phyloP scores from a whole-genome alignment of 2,797 vertebrate genomes.

The Pipistrellus kuhlii region DNA sequence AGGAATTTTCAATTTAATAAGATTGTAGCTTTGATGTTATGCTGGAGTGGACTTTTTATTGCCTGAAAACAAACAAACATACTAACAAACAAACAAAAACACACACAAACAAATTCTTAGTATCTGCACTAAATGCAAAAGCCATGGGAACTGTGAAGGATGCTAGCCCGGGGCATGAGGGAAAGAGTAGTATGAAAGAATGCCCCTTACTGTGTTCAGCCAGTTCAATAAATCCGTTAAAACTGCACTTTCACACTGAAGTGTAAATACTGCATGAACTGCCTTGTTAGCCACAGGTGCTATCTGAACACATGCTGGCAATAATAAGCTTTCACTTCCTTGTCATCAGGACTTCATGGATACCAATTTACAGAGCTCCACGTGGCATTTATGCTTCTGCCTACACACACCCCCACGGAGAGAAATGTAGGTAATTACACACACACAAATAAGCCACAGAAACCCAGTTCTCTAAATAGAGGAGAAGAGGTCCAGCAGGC shows the following conservation, averaged over 20 bases:
- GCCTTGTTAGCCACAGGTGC: neutral
- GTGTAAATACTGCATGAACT: neutral
- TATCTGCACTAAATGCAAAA: neutral
- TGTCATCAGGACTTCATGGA: neutral
- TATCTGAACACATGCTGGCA: neutral
- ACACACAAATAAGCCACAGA: neutral
- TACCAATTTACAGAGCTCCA: neutral
- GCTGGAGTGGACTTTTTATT: neutral
- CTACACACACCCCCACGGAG: neutral
- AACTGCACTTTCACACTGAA: conserved; percentile 35
- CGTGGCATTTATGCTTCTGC: neutral
- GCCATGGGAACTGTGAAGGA: neutral
- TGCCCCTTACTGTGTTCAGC: neutral
- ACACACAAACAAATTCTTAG: neutral
- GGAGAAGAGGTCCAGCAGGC: neutral
- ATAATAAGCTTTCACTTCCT: neutral
- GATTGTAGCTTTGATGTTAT: neutral
- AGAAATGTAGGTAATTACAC: neutral
- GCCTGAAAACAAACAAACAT: neutral
- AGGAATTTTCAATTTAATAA: neutral
- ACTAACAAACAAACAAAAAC: no score
- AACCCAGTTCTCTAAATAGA: neutral
- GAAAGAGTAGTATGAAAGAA: neutral
- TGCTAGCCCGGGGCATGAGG: neutral
- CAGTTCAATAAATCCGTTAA: neutral